Conservation (phyloP, 2,113 vertebrate species). For the Camelus dromedarius region DNA sequence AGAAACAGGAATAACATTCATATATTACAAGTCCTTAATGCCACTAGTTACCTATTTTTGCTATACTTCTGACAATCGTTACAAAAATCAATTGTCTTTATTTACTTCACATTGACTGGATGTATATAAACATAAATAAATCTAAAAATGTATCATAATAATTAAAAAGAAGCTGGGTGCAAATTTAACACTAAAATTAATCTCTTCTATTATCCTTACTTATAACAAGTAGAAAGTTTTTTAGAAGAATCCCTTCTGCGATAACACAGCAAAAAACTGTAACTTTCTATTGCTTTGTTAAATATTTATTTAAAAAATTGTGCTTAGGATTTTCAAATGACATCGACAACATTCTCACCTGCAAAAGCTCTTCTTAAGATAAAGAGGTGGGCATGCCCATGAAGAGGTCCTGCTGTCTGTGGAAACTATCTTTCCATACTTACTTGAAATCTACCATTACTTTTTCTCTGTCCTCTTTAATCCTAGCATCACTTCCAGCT, state of each 20-base stretch:
- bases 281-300: not conserved
- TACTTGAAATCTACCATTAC: not conserved
- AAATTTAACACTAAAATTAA: not conserved
- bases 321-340: not conserved
- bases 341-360: not conserved
- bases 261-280: not conserved
- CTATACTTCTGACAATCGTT: not conserved
- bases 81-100: not conserved
- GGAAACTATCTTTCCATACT: not conserved
- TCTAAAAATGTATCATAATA: not conserved
- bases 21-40: not conserved
- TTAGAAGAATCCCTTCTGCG: not conserved
- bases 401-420: not conserved
- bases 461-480: not conserved
- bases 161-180: not conserved
- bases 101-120: not conserved
- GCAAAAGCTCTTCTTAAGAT: not conserved
- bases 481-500: not conserved
- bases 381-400: not conserved
- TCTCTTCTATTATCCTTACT: not conserved
- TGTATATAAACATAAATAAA: not conserved
- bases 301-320: not conserved
- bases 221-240: not conserved
- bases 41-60: not conserved
- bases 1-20: not conserved